phyloP scores from a whole-genome alignment of 2,888 invertebrate genomes.

The Molorchus minor region DNA sequence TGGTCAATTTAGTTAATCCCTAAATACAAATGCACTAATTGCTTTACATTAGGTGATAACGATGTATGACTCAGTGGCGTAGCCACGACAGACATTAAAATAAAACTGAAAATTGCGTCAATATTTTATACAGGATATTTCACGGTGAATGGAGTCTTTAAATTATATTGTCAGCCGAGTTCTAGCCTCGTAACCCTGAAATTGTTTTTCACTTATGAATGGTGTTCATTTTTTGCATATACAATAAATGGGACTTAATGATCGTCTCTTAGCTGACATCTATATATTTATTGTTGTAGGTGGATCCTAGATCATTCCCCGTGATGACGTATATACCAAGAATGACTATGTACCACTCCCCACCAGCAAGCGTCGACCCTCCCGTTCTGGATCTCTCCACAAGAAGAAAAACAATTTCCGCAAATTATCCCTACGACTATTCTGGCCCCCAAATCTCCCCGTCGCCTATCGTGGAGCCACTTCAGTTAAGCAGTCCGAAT shows the following conservation, averaged over 20 bases:
- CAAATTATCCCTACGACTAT: constrained; percentile 37
- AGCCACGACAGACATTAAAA: too few species aligned
- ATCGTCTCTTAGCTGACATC: too few species aligned
- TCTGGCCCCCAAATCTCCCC: constrained; percentile 25
- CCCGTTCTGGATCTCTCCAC: constrained; percentile 50
- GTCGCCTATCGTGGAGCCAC: constrained; percentile 8
- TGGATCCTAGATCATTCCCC: constrained; percentile 20
- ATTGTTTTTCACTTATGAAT: too few species aligned
- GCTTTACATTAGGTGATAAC: too few species aligned
- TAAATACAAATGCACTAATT: too few species aligned
- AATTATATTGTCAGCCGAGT: too few species aligned
- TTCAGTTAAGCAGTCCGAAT: constrained; percentile 29
- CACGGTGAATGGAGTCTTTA: too few species aligned
- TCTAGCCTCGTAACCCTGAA: too few species aligned
- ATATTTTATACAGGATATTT: too few species aligned
- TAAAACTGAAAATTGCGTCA: too few species aligned
- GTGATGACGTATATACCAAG: constrained; percentile 12
- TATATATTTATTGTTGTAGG: constrained; percentile 33
- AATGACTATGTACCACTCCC: constrained; percentile 7
- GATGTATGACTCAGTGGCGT: too few species aligned
- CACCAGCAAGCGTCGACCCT: constrained; percentile 14
- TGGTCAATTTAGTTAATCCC: too few species aligned
- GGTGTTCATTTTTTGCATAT: background rate
- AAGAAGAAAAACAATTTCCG: constrained; percentile 42
- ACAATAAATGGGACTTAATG: background rate